Percentiles rank a stretch among this genome's conserved stretches.
phyloP scores from a whole-genome alignment of 2,888 invertebrate species.

The Euphydryas editha region DNA sequence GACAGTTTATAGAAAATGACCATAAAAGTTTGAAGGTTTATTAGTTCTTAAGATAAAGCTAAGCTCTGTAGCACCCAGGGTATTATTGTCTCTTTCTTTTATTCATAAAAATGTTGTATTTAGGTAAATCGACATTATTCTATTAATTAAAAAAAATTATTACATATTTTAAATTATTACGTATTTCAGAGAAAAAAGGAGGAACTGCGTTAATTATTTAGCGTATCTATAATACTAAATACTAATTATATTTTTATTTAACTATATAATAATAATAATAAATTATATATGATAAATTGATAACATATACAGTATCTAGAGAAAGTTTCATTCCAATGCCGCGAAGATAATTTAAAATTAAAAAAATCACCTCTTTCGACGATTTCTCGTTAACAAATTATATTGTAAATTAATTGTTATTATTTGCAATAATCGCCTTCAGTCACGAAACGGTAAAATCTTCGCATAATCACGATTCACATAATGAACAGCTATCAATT shows the following conservation, averaged over 20 bases:
- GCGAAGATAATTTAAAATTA: background rate
- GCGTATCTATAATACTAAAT: too few relatives aligned
- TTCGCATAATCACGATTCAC: constrained; percentile 7
- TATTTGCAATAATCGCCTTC: constrained; percentile 1
- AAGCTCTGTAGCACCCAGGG: too few relatives aligned
- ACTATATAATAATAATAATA: background rate
- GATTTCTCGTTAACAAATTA: constrained; percentile 17
- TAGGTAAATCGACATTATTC: too few relatives aligned
- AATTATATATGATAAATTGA: background rate
- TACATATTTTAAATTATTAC: too few relatives aligned
- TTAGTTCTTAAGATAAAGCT: too few relatives aligned
- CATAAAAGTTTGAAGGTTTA: too few relatives aligned
- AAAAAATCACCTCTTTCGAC: background rate
- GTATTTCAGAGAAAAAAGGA: too few relatives aligned
- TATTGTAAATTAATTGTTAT: constrained; percentile 17
- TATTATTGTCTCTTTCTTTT: too few relatives aligned
- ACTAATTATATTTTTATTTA: background rate
- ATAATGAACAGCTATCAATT: constrained; percentile 8
- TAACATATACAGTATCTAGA: background rate
- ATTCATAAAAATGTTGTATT: too few relatives aligned
- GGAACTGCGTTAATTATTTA: too few relatives aligned
- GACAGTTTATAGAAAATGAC: too few relatives aligned
- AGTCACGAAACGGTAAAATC: background rate
- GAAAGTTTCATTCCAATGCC: constrained; percentile 2
- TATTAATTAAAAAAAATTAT: too few relatives aligned